A percentile compares a stretch with the other conserved stretches of the same genome.
phyloP scores from a whole-genome alignment of 1,140 invertebrate genomes.

The Aphidius gifuensis region DNA sequence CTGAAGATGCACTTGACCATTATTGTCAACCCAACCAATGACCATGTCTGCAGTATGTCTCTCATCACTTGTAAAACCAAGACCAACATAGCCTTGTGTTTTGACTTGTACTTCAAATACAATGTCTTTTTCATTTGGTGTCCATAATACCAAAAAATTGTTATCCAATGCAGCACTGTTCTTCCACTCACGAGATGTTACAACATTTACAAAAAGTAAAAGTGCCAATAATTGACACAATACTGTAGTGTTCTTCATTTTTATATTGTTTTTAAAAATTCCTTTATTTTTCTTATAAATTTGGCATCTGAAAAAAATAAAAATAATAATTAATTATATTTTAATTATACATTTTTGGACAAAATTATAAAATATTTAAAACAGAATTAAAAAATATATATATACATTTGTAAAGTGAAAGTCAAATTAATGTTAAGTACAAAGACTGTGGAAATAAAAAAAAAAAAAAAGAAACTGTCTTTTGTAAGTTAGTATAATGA shows the following conservation, averaged over 20 bases:
- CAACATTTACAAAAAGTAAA: slow-evolving; percentile 34
- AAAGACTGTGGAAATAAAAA: too few relatives aligned
- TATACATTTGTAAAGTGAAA: neutral
- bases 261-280: slow-evolving; percentile 18
- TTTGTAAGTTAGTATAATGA: too few relatives aligned
- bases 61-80: slow-evolving; percentile 75
- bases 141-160: slow-evolving; percentile 56
- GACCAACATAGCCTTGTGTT: slow-evolving; percentile 76
- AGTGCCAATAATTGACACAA: slow-evolving; percentile 32
- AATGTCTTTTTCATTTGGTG: slow-evolving; percentile 61
- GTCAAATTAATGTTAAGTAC: too few relatives aligned
- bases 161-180: slow-evolving; percentile 54
- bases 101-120: slow-evolving; percentile 77
- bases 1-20: slow-evolving; percentile 68
- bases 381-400: neutral
- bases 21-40: slow-evolving; percentile 69
- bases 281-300: slow-evolving; percentile 28
- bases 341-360: too few relatives aligned
- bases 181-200: slow-evolving; percentile 48
- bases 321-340: slow-evolving; percentile 14
- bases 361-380: neutral
- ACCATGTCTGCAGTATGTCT: slow-evolving; percentile 69
- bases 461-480: too few relatives aligned
- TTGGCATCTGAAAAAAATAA: slow-evolving; percentile 44
- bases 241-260: slow-evolving; percentile 45